Conservation (phyloP, 2,888 invertebrate species). For the Megastigmus dorsalis region DNA sequence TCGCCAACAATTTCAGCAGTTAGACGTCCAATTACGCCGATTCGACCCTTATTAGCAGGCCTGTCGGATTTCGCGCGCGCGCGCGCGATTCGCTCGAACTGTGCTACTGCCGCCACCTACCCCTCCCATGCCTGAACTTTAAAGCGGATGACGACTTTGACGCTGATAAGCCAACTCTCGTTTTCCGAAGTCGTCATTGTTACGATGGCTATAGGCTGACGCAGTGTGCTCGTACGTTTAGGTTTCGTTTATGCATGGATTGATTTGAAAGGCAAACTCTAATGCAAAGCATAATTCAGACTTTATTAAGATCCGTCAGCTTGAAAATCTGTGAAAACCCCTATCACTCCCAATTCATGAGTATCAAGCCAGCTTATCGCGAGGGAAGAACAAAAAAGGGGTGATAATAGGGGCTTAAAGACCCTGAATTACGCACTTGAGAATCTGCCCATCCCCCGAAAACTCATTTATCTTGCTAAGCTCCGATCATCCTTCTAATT, state of each 20-base stretch:
- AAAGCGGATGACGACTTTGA: constrained; percentile 37
- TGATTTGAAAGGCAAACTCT: no score
- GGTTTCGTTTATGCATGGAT: no score
- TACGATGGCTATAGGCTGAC: no score
- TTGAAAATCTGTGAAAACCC: constrained; percentile 10
- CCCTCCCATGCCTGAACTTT: constrained; percentile 40
- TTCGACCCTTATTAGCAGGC: constrained; percentile 60
- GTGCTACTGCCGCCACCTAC: no score
- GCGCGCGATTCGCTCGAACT: not conserved
- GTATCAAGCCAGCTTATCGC: no score
- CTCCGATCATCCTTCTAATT: not conserved
- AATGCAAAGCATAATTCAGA: no score
- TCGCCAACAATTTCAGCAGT: constrained; percentile 63
- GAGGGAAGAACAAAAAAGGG: not conserved
- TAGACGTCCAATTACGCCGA: constrained; percentile 65
- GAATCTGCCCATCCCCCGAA: constrained; percentile 27
- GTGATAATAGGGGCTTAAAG: not conserved
- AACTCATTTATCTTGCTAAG: constrained; percentile 33
- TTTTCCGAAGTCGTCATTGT: constrained; percentile 12
- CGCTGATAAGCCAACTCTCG: not conserved
- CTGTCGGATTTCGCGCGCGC: constrained; percentile 40
- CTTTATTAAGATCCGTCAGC: constrained; percentile 11
- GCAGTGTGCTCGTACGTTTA: no score
- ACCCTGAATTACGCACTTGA: not conserved
- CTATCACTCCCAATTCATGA: not conserved